Conservation (phyloP, 2,888 invertebrate genomes). For the Pristionchus entomophagus region DNA sequence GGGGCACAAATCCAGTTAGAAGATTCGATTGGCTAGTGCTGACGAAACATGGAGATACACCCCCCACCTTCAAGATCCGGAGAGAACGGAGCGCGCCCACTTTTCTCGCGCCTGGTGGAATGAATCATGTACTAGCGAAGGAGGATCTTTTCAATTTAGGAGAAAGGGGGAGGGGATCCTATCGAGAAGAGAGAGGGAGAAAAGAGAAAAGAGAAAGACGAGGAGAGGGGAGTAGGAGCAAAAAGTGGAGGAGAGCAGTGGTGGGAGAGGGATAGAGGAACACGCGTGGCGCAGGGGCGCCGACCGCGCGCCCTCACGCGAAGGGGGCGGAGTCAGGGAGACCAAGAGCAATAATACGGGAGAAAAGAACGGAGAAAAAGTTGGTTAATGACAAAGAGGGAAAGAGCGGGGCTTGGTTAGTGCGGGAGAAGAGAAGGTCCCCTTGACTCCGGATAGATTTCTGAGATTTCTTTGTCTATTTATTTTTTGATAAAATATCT, state of each 20-base stretch:
- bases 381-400: not conserved
- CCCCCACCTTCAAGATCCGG: not conserved
- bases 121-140: not conserved
- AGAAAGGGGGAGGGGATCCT: not conserved
- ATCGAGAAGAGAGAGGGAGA: no score
- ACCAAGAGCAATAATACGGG: no score
- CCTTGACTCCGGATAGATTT: no score
- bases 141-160: not conserved
- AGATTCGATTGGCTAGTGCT: not conserved
- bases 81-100: no score
- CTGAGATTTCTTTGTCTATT: no score
- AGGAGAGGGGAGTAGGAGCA: no score
- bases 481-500: no score
- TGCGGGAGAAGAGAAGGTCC: not conserved
- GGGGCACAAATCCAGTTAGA: not conserved
- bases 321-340: not conserved
- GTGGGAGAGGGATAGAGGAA: not conserved
- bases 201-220: no score
- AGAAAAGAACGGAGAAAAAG: not conserved
- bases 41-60: not conserved
- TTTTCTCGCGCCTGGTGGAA: not conserved
- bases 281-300: not conserved
- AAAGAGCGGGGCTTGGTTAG: not conserved
- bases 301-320: not conserved
- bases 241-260: not conserved